Evolutionary conservation across 2,888 invertebrate species (phyloP).

Genomic region (Drosophila conformis): DNA sequence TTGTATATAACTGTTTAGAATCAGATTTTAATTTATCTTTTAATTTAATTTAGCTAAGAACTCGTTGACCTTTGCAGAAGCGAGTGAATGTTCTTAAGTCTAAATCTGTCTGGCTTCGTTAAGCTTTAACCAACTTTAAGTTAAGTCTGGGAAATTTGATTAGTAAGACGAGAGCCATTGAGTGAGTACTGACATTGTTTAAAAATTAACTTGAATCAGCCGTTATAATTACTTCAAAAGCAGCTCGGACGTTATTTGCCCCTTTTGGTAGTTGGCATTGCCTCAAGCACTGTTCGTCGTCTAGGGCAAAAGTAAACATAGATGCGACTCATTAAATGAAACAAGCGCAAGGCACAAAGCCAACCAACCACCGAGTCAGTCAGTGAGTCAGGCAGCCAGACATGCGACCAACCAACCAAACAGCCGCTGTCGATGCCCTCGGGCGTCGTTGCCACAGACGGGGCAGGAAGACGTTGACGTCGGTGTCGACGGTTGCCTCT

Average conservation of each 20-base stretch:
- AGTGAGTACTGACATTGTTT: constrained; percentile 68
- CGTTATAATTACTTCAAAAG: constrained; percentile 76
- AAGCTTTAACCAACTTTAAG: constrained; percentile 24
- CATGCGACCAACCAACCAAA: constrained; percentile 34
- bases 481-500: constrained; percentile 44
- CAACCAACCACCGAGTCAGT: constrained; percentile 28
- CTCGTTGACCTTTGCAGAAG: neutral
- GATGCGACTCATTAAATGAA: constrained; percentile 79
- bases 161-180: constrained; percentile 45
- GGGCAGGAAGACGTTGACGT: constrained; percentile 20
- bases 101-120: constrained; percentile 5
- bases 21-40: neutral
- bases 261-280: constrained; percentile 30
- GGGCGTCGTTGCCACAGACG: constrained; percentile 36
- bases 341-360: constrained; percentile 55
- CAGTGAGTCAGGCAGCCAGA: constrained; percentile 6
- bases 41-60: neutral
- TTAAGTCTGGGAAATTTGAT: constrained; percentile 60
- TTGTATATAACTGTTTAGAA: neutral
- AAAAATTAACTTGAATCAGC: constrained; percentile 76
- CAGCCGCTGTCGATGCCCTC: constrained; percentile 43
- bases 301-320: constrained; percentile 73
- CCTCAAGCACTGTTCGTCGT: constrained; percentile 60
- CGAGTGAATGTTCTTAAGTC: neutral
- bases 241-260: constrained; percentile 25